Evolutionary conservation across 35 echinoderm and acorn worm species (phyloP).

Genomic region (Holothuria glaberrima): DNA sequence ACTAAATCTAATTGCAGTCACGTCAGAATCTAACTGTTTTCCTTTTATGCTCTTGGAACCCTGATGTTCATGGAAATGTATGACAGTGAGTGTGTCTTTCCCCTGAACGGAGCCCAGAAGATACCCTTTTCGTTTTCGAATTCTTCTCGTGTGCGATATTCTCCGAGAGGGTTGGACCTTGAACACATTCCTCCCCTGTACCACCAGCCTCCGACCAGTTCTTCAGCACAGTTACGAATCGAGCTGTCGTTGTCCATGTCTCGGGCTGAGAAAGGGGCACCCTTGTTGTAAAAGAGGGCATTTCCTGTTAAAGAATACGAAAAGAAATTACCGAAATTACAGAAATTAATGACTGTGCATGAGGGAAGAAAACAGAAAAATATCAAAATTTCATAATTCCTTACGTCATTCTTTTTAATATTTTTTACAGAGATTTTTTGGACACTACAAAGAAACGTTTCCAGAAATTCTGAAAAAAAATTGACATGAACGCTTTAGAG

Average conservation of each 20-base stretch:
- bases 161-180: slow-evolving; percentile 21
- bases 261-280: slow-evolving; percentile 23
- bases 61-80: slow-evolving; percentile 11
- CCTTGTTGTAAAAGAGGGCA: slow-evolving; percentile 19
- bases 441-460: no score
- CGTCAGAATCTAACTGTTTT: no score
- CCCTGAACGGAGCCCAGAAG: slow-evolving; percentile 37
- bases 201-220: slow-evolving; percentile 29
- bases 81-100: slow-evolving; percentile 23
- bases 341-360: no score
- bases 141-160: background rate
- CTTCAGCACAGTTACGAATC: slow-evolving; percentile 1
- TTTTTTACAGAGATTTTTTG: no score
- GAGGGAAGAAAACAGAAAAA: no score
- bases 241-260: slow-evolving; percentile 29
- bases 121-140: background rate
- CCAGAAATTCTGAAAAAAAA: no score
- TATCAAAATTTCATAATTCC: no score
- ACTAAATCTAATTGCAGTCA: no score
- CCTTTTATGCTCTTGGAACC: no score
- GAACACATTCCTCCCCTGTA: slow-evolving; percentile 28
- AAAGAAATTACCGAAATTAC: no score
- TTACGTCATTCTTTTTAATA: no score
- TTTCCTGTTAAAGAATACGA: slow-evolving; percentile 9
- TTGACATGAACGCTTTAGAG: no score